Base-by-base conservation (phyloP, 2,888 invertebrate genomes). In the Criorhina ranunculi region DNA sequence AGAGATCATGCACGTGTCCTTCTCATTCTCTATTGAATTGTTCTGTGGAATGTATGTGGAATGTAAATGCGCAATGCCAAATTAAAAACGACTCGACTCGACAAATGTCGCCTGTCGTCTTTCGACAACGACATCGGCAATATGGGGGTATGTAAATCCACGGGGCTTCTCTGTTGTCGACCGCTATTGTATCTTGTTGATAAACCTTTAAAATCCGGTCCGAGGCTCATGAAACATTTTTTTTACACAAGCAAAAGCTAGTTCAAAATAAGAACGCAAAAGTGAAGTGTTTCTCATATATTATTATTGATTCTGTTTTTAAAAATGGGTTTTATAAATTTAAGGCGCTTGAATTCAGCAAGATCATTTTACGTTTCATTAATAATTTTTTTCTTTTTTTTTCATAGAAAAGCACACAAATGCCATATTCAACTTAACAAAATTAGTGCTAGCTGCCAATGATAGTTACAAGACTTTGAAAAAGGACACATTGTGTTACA, bases 291-390 rank as follows among this genome's bases (percentile, higher is more conserved):
- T 79, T 55, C 31, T 83, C 73, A 53, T 62, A 67, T 64, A 73
- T 79, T 83, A 75, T 73, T 79, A 77, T 77, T 60, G 44, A 60
- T 70, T 37, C 17, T 67, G 19, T 62, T 79, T 73, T 69, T 69
- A 51, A 19, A 75, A 79, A 79, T 57, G 15, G 51, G 75, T 83
- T 80, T 85, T 85, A 75, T 75, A 85, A 85, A 85, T 80, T 64
- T 80, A 80, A 85, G 85, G 79, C 85, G 64, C 69, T 80, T 80
- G 24, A 67, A 66, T 75, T 64, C 70, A 70, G 64, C 59, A 66
- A 79, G 49, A 78, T 64, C 67, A 62, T 59, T 76, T 33, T 72
- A 44, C 17, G 29, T 66, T 75, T 57, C 35, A 29, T 66, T 73
- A 72, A 60, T 62, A 55, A 57, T 51, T 57, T 66, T 19, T 35